Evolutionary conservation across 2,797 vertebrate genomes (phyloP), one percentile per base, ranked within the genome.

Genomic region (Morelia viridis): DNA sequence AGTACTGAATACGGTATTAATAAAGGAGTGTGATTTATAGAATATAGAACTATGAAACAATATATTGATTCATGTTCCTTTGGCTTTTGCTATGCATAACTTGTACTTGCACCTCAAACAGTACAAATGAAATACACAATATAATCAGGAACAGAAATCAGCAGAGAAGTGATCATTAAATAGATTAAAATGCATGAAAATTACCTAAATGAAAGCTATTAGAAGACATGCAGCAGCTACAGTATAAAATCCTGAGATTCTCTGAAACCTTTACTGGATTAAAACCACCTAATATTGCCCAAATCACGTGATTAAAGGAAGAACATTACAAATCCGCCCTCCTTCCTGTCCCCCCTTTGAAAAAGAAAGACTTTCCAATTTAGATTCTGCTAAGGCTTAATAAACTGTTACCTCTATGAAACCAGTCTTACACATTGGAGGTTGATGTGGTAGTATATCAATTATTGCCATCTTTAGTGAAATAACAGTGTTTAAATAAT

Each of bases 401-500:
- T 97, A 97, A 97, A 97, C 91, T 96, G 97, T 95, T 97, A 95
- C 95, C 96, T 97, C 95, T 94, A 88, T 96, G 95, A 96, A 97
- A 90, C 61, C 93, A 93, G 94, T 94, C 94, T 95, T 96, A 53
- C 1, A 90, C 1, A n/a, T 96, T 97, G 93, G 96, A 96, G 97
- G 97, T 97, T 96, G 95, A 97, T 97, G 95, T 94, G 95, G 89
- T 96, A 86, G 96, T 97, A 98, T 98, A 98, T 98, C 98, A 96
- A 96, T 91, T 93, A 68, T 93, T 96, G 97, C 96, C 97, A 98
- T 97, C 97, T 97, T 97, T 97, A 96, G 96, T 95, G 96, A 97
- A 97, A 97, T 97, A 97, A 97, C 97, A 98, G 95, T 96, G 96
- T 97, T 98, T 96, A 97, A 97, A 96, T 96, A 97, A 97, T 97